Conservation (phyloP, 92 coral and sea anemone species). For the Pocillopora grandis region DNA sequence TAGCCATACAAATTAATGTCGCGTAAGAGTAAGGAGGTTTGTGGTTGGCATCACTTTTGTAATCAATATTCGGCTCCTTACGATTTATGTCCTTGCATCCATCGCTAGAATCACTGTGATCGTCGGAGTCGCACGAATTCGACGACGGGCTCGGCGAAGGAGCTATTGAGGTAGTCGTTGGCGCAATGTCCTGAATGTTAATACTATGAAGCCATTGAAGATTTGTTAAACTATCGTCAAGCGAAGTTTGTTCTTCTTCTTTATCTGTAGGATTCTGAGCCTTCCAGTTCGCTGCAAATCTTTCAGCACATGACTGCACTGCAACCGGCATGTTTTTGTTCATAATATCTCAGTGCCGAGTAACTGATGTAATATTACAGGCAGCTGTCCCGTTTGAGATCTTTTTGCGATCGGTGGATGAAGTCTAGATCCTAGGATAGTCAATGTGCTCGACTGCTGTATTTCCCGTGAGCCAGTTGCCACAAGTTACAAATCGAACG, state of each 20-base stretch:
- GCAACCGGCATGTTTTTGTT: constrained; percentile 71
- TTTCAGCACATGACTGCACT: constrained; percentile 89
- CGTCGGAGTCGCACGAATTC: constrained; percentile 75
- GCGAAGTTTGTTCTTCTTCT: constrained; percentile 63
- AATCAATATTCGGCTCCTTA: constrained; percentile 82
- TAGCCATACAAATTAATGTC: constrained; percentile 98
- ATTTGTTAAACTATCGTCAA: constrained; percentile 94
- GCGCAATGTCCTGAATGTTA: constrained; percentile 85
- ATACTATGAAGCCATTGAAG: constrained; percentile 94
- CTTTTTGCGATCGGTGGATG: constrained; percentile 11
- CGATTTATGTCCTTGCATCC: constrained; percentile 64
- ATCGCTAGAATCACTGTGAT: constrained; percentile 80
- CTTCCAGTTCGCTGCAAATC: constrained; percentile 97
- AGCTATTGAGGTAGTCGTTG: constrained; percentile 52
- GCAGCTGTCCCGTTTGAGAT: constrained; percentile 34
- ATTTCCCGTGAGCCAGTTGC: background rate
- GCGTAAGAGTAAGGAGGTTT: constrained; percentile 99
- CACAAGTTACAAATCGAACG: background rate
- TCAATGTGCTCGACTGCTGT: background rate
- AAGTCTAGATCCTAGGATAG: background rate
- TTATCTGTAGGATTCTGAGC: constrained; percentile 79
- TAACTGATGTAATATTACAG: background rate
- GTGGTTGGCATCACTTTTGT: constrained; percentile 86
- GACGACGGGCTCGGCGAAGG: constrained; percentile 66
- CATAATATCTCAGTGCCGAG: constrained; percentile 54